Conservation (phyloP, 2,797 vertebrate species). For the Notolabrus celidotus region DNA sequence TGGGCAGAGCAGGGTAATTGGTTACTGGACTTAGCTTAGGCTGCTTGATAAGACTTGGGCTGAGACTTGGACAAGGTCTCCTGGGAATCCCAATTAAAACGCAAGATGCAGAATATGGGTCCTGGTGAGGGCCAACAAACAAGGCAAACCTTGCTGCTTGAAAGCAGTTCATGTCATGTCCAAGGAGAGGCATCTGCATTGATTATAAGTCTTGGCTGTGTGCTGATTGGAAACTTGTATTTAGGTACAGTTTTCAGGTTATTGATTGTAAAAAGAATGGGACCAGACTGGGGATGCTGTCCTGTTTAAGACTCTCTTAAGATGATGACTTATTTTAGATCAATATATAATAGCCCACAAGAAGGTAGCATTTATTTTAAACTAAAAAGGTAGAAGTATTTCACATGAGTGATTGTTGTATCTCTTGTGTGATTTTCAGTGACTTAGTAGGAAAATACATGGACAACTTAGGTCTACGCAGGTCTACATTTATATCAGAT, state of each 20-base stretch:
- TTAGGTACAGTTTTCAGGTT: slow-evolving; percentile 29
- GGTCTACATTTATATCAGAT: background rate
- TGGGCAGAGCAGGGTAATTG: slow-evolving; percentile 80
- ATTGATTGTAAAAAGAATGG: slow-evolving; percentile 8
- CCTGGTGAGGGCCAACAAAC: slow-evolving; percentile 68
- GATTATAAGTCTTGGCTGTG: slow-evolving; percentile 25
- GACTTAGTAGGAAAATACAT: no score
- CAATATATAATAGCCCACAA: background rate
- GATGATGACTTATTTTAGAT: background rate
- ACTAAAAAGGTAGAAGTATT: background rate
- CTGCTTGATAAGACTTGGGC: slow-evolving; percentile 70
- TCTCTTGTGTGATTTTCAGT: background rate
- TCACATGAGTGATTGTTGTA: background rate
- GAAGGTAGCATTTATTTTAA: no score
- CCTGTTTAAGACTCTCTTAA: background rate
- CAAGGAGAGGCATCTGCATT: slow-evolving; percentile 42
- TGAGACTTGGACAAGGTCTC: slow-evolving; percentile 75
- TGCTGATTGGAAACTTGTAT: slow-evolving; percentile 33
- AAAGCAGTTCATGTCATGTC: slow-evolving; percentile 57
- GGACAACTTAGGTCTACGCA: background rate
- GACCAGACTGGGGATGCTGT: background rate
- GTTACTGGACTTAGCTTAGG: slow-evolving; percentile 78
- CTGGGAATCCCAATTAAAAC: slow-evolving; percentile 85
- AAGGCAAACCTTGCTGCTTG: slow-evolving; percentile 64
- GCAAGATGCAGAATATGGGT: slow-evolving; percentile 73